Base-by-base conservation (phyloP, 2,888 invertebrate species). In the Listrodromus nycthemerus region DNA sequence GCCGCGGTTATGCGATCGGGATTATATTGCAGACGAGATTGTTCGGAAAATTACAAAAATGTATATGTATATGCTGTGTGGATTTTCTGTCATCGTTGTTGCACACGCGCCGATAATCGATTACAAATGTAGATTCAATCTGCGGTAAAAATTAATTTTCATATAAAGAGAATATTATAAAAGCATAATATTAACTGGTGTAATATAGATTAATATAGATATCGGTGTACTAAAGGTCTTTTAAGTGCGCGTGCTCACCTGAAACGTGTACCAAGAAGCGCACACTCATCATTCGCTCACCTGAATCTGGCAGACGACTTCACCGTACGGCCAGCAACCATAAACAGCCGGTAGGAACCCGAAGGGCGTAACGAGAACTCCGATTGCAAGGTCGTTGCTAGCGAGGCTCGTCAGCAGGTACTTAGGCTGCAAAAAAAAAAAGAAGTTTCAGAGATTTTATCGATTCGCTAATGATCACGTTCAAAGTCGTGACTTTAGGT, bases 281-380 rank as follows among this genome's bases (percentile, higher is more conserved):
- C 6, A 21, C 1, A 30, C 13, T 1, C 5, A 13, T 24, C 5
- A 58, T 30, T 30, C 41, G 41, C 78, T 78, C 94, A 97, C 97
- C 96, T 98, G 98, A 92, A 98, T 97, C 94, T 97, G 97, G 94
- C 98, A 98, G 93, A 97, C 96, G 91, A 97, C 96, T 94, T 97
- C 97, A 77, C 97, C 97, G 94, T 97, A 98, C 48, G 98, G 98
- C 97, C 98, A 98, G 93, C 98, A 98, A 93, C 97, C 96, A 91
- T 97, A 96, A 86, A 98, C 94, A 52, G 97, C 97, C 30, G 98
- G 97, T 88, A 97, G 94, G 85, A 98, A 95, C 81, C 97, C 97
- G 91, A 97, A 97, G 33, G 97, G 97, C 73, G 97, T 97, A 90
- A 98, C 97, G 91, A 98, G 95, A 88, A 97, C 95, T 65, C 98